Evolutionary conservation across 1,140 invertebrate genomes (phyloP).

Genomic region (Stegodyphus dumicola): DNA sequence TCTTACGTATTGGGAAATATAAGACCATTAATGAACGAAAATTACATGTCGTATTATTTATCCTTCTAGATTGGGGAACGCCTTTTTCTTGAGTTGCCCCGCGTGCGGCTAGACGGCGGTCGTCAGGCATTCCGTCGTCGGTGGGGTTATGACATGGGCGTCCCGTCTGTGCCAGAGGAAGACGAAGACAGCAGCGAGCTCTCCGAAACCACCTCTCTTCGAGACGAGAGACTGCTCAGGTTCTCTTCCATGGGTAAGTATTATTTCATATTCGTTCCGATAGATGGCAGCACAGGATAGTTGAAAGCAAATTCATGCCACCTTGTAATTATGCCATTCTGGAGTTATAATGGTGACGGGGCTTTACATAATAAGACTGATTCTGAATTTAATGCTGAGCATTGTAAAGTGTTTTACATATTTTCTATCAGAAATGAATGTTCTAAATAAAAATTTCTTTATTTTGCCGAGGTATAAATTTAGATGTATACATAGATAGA

Average conservation of each 20-base stretch:
- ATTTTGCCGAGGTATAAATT: too few species aligned
- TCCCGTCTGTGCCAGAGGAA: slow-evolving; percentile 75
- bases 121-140: slow-evolving; percentile 73
- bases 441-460: too few species aligned
- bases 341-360: too few species aligned
- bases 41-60: background rate
- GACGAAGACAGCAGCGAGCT: slow-evolving; percentile 74
- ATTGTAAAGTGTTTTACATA: too few species aligned
- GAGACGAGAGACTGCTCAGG: slow-evolving; percentile 60
- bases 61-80: slow-evolving; percentile 56
- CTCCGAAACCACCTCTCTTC: slow-evolving; percentile 68
- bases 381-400: too few species aligned
- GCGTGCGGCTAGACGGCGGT: slow-evolving; percentile 78
- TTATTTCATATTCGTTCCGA: background rate
- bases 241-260: slow-evolving; percentile 63
- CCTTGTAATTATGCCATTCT: too few species aligned
- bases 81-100: slow-evolving; percentile 73
- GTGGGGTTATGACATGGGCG: slow-evolving; percentile 76
- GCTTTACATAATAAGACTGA: too few species aligned
- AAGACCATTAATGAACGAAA: too few species aligned
- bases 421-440: too few species aligned
- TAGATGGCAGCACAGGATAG: slow-evolving; percentile 28
- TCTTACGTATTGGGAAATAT: too few species aligned
- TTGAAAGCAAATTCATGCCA: too few species aligned
- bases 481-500: too few species aligned